Evolutionary conservation across 2,888 invertebrate species (phyloP).

Genomic region (Phyllotreta striolata): DNA sequence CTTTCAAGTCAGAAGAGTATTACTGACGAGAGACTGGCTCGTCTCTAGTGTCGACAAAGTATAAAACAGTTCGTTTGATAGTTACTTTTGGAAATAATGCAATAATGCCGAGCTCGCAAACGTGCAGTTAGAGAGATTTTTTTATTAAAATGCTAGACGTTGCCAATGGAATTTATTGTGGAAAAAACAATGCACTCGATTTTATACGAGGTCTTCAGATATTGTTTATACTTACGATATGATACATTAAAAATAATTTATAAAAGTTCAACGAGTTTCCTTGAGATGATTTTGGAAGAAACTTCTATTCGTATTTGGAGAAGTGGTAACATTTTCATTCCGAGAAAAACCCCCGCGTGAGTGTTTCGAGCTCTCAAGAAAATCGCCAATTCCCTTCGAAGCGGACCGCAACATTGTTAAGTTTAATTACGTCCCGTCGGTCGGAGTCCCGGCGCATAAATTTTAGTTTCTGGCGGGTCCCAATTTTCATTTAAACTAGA

Average conservation of each 20-base stretch:
- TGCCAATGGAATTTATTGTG: too few species aligned
- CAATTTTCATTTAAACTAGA: conserved; percentile 31
- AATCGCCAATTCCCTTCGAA: too few species aligned
- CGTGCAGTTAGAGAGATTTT: conserved; percentile 15
- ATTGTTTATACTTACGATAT: too few species aligned
- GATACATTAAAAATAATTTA: too few species aligned
- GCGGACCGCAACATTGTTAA: conserved; percentile 19
- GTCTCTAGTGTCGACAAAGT: conserved; percentile 20
- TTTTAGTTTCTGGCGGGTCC: conserved; percentile 19
- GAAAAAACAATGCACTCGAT: too few species aligned
- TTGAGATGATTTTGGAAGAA: too few species aligned
- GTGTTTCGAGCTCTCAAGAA: too few species aligned
- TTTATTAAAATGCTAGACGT: not conserved
- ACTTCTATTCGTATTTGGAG: too few species aligned
- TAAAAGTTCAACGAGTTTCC: too few species aligned
- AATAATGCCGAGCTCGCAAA: conserved; percentile 7
- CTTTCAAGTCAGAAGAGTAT: conserved; percentile 22
- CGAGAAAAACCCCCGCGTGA: too few species aligned
- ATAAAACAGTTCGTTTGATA: conserved; percentile 19
- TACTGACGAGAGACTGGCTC: conserved; percentile 17
- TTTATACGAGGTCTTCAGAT: too few species aligned
- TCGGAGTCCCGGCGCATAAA: conserved; percentile 24
- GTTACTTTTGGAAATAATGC: conserved; percentile 19
- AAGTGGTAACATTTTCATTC: too few species aligned
- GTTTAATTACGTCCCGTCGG: conserved; percentile 15